A percentile compares a stretch with the other conserved stretches of the same genome.
These are phyloP conservation scores for Acanthurus tractus DNA, from an alignment of 2,797 vertebrate species.

Conservation along the genomic window DNA sequence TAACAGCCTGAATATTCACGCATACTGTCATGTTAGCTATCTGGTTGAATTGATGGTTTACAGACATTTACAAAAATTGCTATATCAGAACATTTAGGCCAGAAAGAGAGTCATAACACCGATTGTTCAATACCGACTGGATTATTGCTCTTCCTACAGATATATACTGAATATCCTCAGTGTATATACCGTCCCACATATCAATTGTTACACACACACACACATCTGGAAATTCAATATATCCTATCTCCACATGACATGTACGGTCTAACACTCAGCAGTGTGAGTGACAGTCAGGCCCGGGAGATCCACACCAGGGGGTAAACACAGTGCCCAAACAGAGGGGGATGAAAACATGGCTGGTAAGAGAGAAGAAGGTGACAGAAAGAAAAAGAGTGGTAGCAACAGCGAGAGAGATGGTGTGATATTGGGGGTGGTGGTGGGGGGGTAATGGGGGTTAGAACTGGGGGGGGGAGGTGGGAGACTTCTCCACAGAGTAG, in stretches of 20 bases:
- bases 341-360: constrained; percentile 54
- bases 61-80: not conserved
- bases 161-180: too few relatives aligned
- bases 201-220: constrained; percentile 14
- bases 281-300: constrained; percentile 65
- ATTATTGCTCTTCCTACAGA: not conserved
- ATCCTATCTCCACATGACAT: constrained; percentile 39
- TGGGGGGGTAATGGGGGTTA: too few relatives aligned
- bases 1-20: not conserved
- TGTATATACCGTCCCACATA: not conserved
- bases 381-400: constrained; percentile 52
- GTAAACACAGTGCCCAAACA: constrained; percentile 61
- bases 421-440: constrained; percentile 32
- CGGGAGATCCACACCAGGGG: constrained; percentile 57
- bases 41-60: not conserved
- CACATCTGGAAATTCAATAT: constrained; percentile 51
- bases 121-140: not conserved
- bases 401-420: constrained; percentile 40
- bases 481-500: constrained; percentile 69
- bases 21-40: not conserved
- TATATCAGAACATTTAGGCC: not conserved
- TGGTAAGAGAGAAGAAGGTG: constrained; percentile 58
- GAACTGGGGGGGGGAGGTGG: too few relatives aligned
- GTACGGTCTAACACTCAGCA: constrained; percentile 40
- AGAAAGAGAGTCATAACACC: not conserved